Base-by-base conservation (phyloP, 2,797 vertebrate species). In the Rhinella marina region DNA sequence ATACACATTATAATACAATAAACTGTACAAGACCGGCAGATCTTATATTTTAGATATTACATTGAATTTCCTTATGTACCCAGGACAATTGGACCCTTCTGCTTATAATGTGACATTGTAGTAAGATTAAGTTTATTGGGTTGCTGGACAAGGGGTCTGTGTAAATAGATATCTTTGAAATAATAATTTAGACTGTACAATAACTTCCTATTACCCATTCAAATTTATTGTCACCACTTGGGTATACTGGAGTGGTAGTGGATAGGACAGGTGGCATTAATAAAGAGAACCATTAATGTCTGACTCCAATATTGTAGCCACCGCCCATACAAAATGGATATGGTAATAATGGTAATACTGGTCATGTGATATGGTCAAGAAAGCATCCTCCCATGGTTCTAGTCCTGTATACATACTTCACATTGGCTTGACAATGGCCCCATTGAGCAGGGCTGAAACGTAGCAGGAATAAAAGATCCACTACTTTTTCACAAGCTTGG, bases 31-130 rank as follows among this genome's bases (percentile, higher is more conserved):
- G 5, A 14, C 52, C 50, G 79, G 59, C 27, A 73, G 17, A 25
- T 50, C 17, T n/a, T 61, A 80, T 80, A 61, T 3, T 80, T 80
- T 61, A 80, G 16, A 32, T 29, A 57, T 79, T 57, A 57, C 23
- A 50, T 50, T 64, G 29, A 16, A 50, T 41, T 17, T 50, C 32
- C 7, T 25, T n/a, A 50, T 81, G 13, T 66, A n/a, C 25, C 25
- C 9, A 64, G 23, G 48, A 81, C 41, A 50, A 13, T 48, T 41
- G 9, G 41, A 61, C 78, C 78, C 27, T 61, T 81, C 1, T 48
- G 59, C 32, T 48, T 62, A 41, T 25, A 66, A 66, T 52, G 32
- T n/a, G n/a, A 50, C 17, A 9, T n/a, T 14, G 21, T 14, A 59
- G 17, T 8, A 29, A 59, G 25, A 27, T 75, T 32, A 75, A 50